Evolutionary conservation across 1,140 invertebrate species (phyloP).

Genomic region (Psilanteris sp.): DNA sequence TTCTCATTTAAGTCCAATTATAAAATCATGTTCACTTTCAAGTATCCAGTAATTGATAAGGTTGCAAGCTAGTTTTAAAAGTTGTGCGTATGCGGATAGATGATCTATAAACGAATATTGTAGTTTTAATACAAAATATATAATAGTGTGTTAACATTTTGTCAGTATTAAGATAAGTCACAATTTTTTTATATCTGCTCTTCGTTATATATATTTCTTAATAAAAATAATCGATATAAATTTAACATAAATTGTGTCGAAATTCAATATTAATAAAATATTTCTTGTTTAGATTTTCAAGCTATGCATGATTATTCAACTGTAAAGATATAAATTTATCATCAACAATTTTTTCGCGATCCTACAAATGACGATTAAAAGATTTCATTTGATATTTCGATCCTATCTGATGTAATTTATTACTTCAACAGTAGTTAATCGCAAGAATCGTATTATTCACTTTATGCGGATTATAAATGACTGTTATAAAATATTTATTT

Average conservation of each 20-base stretch:
- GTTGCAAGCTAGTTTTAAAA: neutral
- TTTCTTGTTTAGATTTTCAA: too few relatives aligned
- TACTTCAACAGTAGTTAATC: slow-evolving; percentile 38
- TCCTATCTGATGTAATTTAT: slow-evolving; percentile 56
- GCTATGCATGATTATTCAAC: slow-evolving; percentile 5
- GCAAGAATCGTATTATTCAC: slow-evolving; percentile 36
- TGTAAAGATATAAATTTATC: slow-evolving; percentile 26
- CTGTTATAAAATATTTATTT: slow-evolving; percentile 41
- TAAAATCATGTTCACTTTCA: slow-evolving; percentile 14
- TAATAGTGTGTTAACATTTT: too few relatives aligned
- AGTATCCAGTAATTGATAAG: slow-evolving; percentile 18
- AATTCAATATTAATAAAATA: too few relatives aligned
- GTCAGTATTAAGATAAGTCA: too few relatives aligned
- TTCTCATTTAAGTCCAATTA: slow-evolving; percentile 38
- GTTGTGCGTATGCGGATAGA: neutral
- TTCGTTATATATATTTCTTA: too few relatives aligned
- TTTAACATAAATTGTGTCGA: too few relatives aligned
- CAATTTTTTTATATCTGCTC: too few relatives aligned
- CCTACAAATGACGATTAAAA: slow-evolving; percentile 24
- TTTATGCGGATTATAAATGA: slow-evolving; percentile 37
- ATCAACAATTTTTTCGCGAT: slow-evolving; percentile 3
- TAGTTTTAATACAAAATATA: too few relatives aligned
- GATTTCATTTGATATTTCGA: slow-evolving; percentile 50
- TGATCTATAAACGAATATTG: too few relatives aligned
- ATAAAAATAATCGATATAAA: too few relatives aligned